phyloP scores from a whole-genome alignment of 2,113 vertebrate genomes.

The Sturnira hondurensis region DNA sequence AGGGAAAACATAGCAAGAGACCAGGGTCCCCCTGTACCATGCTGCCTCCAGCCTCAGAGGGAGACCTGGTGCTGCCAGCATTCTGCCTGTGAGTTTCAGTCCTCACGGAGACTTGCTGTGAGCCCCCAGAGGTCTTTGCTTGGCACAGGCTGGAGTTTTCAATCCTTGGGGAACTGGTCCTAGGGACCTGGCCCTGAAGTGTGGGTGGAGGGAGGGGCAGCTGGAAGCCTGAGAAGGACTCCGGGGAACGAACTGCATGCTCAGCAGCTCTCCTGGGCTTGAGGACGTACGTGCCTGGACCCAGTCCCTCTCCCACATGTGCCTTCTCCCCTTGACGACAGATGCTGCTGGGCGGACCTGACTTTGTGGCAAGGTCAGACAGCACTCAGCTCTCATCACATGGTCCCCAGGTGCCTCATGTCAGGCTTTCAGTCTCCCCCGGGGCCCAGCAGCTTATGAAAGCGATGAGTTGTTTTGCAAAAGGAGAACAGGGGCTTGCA shows the following conservation, averaged over 20 bases:
- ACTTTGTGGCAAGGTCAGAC: conserved; percentile 58
- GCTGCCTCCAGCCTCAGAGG: background rate
- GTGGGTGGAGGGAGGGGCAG: background rate
- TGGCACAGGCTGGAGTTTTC: background rate
- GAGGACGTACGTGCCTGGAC: background rate
- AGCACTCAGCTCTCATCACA: background rate
- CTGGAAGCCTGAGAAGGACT: background rate
- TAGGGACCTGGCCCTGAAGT: background rate
- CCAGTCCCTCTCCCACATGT: background rate
- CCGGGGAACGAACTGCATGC: background rate
- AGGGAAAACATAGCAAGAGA: background rate
- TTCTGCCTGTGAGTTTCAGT: background rate
- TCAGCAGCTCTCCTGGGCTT: background rate
- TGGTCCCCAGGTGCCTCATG: background rate
- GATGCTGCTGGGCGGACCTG: conserved; percentile 4
- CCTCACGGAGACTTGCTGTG: fast-evolving
- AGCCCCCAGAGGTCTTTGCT: background rate
- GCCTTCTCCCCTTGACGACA: background rate
- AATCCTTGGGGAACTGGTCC: background rate
- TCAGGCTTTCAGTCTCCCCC: background rate
- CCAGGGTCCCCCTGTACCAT: background rate
- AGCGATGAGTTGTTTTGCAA: background rate
- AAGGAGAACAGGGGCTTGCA: background rate
- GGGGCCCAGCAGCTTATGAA: background rate
- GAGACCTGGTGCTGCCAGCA: fast-evolving